phyloP scores from a whole-genome alignment of 1,140 invertebrate species.

The Polypedilum pembai region DNA sequence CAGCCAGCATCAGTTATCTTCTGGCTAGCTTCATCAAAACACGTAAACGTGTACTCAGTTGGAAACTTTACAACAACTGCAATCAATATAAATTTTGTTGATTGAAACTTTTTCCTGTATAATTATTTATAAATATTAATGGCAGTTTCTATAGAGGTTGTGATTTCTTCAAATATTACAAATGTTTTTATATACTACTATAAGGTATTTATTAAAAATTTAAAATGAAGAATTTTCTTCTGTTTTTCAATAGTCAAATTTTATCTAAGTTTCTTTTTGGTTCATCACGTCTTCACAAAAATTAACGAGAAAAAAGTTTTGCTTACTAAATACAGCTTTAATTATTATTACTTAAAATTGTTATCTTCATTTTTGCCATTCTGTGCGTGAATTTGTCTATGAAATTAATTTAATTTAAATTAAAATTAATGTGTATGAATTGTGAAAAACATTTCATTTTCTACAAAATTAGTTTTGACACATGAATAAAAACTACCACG shows the following conservation, averaged over 20 bases:
- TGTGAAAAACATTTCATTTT: too few relatives aligned
- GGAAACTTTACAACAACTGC: too few relatives aligned
- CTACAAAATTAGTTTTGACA: too few relatives aligned
- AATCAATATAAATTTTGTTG: too few relatives aligned
- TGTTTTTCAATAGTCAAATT: neutral
- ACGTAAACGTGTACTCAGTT: too few relatives aligned
- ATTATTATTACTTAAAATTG: neutral
- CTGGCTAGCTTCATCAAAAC: too few relatives aligned
- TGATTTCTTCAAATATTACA: neutral
- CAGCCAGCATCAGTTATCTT: too few relatives aligned
- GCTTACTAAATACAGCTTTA: too few relatives aligned
- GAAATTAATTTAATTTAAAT: too few relatives aligned
- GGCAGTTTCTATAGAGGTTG: conserved; percentile 16
- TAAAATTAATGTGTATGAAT: too few relatives aligned
- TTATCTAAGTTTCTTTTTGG: conserved; percentile 6
- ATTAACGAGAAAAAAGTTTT: too few relatives aligned
- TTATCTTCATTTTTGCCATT: neutral
- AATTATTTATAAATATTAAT: neutral
- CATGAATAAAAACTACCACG: too few relatives aligned
- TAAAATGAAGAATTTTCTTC: neutral
- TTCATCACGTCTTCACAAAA: neutral
- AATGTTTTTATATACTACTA: neutral
- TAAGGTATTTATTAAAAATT: neutral
- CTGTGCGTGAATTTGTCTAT: conserved; percentile 10
- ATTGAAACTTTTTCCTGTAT: conserved; percentile 6